Conservation (phyloP, 1,140 invertebrate species). For the Amphibalanus amphitrite region DNA sequence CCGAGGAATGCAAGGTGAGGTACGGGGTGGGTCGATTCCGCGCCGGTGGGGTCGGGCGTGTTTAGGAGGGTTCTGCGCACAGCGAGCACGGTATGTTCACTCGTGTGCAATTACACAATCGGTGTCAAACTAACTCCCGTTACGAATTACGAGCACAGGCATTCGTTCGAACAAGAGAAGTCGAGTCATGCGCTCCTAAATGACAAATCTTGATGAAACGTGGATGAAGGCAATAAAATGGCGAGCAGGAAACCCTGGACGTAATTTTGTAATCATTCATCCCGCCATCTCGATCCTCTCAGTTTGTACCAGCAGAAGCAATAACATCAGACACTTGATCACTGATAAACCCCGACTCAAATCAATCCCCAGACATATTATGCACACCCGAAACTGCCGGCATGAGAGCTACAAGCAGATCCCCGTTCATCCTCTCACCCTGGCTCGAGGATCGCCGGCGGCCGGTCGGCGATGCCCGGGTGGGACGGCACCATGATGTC, state of each 20-base stretch:
- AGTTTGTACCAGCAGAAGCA: too few species aligned
- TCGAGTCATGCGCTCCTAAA: too few species aligned
- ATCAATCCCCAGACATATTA: background rate
- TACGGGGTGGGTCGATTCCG: background rate
- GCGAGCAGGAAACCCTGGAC: too few species aligned
- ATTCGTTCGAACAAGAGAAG: too few species aligned
- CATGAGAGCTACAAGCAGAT: background rate
- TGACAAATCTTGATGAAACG: too few species aligned
- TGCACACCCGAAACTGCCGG: background rate
- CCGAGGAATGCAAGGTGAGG: background rate
- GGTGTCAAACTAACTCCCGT: too few species aligned
- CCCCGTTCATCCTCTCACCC: too few species aligned
- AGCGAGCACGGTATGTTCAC: background rate
- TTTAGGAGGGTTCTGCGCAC: background rate
- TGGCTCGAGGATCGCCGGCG: slow-evolving; percentile 44
- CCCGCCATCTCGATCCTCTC: too few species aligned
- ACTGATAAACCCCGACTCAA: background rate
- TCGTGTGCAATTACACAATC: background rate
- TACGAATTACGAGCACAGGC: too few species aligned
- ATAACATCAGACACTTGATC: background rate
- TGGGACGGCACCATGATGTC: slow-evolving; percentile 49
- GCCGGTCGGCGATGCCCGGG: slow-evolving; percentile 40
- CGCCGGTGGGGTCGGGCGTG: background rate
- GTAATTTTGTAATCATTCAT: too few species aligned
- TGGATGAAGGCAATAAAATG: too few species aligned